phyloP scores from a whole-genome alignment of 2,888 invertebrate species.

The Hirudinaria manillensis region DNA sequence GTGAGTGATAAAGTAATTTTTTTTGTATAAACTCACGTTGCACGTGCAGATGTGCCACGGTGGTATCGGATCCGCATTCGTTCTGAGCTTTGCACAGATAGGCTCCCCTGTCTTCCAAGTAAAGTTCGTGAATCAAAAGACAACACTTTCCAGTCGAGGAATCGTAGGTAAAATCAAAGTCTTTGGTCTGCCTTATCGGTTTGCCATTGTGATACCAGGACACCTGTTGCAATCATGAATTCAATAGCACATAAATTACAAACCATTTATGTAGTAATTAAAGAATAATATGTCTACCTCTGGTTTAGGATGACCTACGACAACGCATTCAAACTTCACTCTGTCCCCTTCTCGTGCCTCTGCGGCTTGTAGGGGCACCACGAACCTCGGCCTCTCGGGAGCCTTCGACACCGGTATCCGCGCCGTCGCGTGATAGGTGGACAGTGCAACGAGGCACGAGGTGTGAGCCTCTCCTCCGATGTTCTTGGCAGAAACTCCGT shows the following conservation, averaged over 20 bases:
- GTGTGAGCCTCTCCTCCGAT: conserved; percentile 65
- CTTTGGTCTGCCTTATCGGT: conserved; percentile 75
- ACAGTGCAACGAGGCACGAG: conserved; percentile 49
- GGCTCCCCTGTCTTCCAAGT: conserved; percentile 69
- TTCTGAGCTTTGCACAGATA: conserved; percentile 81
- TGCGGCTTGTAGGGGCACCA: conserved; percentile 46
- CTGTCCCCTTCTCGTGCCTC: conserved; percentile 49
- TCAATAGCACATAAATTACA: background rate
- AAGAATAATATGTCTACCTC: conserved; percentile 46
- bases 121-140: conserved; percentile 57
- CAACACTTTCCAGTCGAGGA: conserved; percentile 67
- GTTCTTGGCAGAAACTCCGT: conserved; percentile 66
- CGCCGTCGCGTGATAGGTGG: conserved; percentile 49
- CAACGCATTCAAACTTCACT: conserved; percentile 54
- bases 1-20: too few relatives aligned
- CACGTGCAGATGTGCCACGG: conserved; percentile 58
- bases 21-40: conserved; percentile 53
- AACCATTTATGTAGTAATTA: background rate
- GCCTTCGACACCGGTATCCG: background rate
- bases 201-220: conserved; percentile 73
- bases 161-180: conserved; percentile 65
- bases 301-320: conserved; percentile 56
- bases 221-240: conserved; percentile 55
- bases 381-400: conserved; percentile 53
- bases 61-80: conserved; percentile 74